A percentile compares a stretch with the other conserved stretches of the same genome.
Evolutionary conservation across 1,140 invertebrate species (phyloP).

Genomic region (Neotoxoptera formosana): DNA sequence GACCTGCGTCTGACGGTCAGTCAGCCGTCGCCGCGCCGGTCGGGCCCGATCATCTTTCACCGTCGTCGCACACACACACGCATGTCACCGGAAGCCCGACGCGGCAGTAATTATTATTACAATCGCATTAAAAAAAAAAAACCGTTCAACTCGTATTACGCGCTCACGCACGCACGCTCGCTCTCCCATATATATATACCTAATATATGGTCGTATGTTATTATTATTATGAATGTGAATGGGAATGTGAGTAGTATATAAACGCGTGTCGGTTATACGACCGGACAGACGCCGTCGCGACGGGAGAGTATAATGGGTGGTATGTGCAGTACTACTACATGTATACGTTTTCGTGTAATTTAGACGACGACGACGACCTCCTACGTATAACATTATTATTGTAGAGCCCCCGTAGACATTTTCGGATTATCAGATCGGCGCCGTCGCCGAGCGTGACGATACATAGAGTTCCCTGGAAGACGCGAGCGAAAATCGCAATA

Average conservation of each 20-base stretch:
- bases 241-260: no score
- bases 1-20: background rate
- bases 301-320: background rate
- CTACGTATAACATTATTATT: background rate
- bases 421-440: background rate
- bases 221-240: no score
- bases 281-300: background rate
- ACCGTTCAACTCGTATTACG: constrained; percentile 38
- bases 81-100: constrained; percentile 20
- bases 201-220: background rate
- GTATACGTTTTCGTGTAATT: background rate
- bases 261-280: background rate
- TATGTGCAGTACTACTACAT: no score
- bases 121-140: constrained; percentile 49
- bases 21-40: no score
- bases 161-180: background rate
- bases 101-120: constrained; percentile 40
- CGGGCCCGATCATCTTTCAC: constrained; percentile 33
- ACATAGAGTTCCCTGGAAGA: background rate
- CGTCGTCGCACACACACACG: background rate
- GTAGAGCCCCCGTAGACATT: background rate
- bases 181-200: background rate
- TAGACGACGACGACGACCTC: background rate
- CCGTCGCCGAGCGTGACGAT: background rate
- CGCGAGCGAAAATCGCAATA: background rate